phyloP scores from a whole-genome alignment of 2,113 vertebrate genomes.

The Laterallus jamaicensis region DNA sequence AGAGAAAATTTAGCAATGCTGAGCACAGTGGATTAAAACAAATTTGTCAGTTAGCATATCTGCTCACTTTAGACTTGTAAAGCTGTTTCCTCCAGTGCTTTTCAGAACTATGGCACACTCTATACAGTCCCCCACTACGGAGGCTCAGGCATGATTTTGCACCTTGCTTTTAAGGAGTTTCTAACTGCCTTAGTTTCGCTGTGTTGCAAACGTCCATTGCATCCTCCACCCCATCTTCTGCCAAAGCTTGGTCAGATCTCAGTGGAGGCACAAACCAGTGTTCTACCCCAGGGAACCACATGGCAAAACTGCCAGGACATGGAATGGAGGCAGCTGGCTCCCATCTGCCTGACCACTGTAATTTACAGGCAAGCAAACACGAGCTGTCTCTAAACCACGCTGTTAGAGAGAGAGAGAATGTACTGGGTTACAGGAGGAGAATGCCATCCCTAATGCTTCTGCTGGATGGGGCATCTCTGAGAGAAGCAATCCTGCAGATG shows the following conservation, averaged over 20 bases:
- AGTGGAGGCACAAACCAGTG: neutral
- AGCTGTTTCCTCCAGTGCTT: neutral
- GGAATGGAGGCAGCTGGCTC: neutral
- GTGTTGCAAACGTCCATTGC: neutral
- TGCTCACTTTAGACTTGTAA: neutral
- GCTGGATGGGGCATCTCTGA: neutral
- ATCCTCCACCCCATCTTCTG: neutral
- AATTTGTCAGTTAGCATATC: neutral
- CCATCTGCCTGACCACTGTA: neutral
- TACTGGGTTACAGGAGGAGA: neutral
- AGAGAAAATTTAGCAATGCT: neutral
- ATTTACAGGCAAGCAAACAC: neutral
- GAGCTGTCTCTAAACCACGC: neutral
- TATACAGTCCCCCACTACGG: neutral
- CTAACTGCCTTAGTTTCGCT: neutral
- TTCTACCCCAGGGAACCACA: neutral
- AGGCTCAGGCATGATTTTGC: neutral
- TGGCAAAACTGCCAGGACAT: neutral
- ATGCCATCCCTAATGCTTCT: neutral
- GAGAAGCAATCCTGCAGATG: neutral
- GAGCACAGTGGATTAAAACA: neutral
- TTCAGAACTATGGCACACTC: neutral
- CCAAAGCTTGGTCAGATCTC: neutral
- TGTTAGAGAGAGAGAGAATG: neutral
- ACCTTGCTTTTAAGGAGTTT: neutral